Evolutionary conservation across 2,113 vertebrate genomes (phyloP), one percentile per base, ranked within the genome.

Genomic region (Apaloderma vittatum): DNA sequence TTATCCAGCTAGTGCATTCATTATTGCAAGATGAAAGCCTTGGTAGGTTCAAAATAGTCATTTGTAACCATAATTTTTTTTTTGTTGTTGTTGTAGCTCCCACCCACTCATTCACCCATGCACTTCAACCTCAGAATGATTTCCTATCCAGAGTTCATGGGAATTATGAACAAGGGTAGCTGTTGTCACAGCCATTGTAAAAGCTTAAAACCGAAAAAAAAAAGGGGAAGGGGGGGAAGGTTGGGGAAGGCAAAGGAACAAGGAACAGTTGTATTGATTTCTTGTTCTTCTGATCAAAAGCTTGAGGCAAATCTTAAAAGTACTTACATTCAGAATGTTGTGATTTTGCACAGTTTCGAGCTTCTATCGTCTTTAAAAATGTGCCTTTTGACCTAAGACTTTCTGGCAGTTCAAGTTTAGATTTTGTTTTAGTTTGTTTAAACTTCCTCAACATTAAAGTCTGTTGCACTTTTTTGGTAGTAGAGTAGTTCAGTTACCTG

Each of bases 101-200:
- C 96, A 90, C 96, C 95, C 95, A 86, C 97, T 95, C 58, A 2
- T 81, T 96, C 52, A 45, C 93, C 93, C 91, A n/a, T 96, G 91
- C 89, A 94, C 95, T 96, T 75, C 86, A 77, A 67, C 93, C 96
- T 97, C 66, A 3, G 94, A 96, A 80, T 62, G 48, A 71, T 95
- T 97, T 98, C 96, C 96, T 97, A 61, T 86, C 45, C 57, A 10
- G 71, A 92, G 96, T 98, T 96, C 96, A 5, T 98, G 98, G 98
- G 98, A 98, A 98, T 87, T 52, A 24, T 0, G 40, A 89, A 86
- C 95, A 95, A 96, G 96, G 95, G 88, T 92, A 86, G 86, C 86
- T 94, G 95, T 97, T 98, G 96, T 96, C 70, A 15, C 27, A 87
- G 70, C 27, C 59, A 86, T 90, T 88, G 79, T 94, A 57, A 90